Base-by-base conservation (phyloP, 2,888 invertebrate genomes). In the Brachyopa scutellaris region DNA sequence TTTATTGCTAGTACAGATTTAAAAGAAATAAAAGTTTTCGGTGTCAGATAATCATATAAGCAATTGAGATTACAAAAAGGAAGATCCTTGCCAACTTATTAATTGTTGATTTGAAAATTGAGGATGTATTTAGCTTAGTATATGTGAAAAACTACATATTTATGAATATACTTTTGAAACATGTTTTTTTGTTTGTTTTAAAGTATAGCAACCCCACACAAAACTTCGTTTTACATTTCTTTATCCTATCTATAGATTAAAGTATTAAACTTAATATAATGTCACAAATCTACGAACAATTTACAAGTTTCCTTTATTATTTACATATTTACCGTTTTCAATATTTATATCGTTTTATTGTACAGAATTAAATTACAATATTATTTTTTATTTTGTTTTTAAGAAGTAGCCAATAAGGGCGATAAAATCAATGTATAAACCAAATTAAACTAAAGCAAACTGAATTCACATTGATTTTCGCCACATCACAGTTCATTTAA, bases 231-330 rank as follows among this genome's bases (percentile, higher is more conserved):
- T 70, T 70, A 66, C 70, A 82, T 76, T 79, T 76, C 76, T 82
- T 76, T 82, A 76, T 82, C 26, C 82, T 82, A 82, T 70, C 76
- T 82, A 80, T 74, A 55, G 47, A 62, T 67, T n/a, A 26, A 26
- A 26, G 6, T 26, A 5, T 70, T 53, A n/a, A 82, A 76, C 59
- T 66, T 64, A 76, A 66, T 11, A 53, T 49, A 55, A 45, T 59
- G 31, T 45, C 57, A 70, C 31, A 64, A 64, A 47, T 57, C 47
- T 70, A 76, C 51, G 15, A 38, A 59, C 66, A 64, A 82, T 82
- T 45, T 82, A 82, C 82, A 82, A 62, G 17, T 11, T 62, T 51
- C 33, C 33, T 51, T 76, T 49, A 51, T 38, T 82, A 82, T 82
- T 51, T 82, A 82, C 82, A 82, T 73, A 73, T 67, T 73, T 67